A percentile compares a stretch with the other conserved stretches of the same genome.
Conservation (phyloP, 2,888 invertebrate species). For the Carterocephalus palaemon region DNA sequence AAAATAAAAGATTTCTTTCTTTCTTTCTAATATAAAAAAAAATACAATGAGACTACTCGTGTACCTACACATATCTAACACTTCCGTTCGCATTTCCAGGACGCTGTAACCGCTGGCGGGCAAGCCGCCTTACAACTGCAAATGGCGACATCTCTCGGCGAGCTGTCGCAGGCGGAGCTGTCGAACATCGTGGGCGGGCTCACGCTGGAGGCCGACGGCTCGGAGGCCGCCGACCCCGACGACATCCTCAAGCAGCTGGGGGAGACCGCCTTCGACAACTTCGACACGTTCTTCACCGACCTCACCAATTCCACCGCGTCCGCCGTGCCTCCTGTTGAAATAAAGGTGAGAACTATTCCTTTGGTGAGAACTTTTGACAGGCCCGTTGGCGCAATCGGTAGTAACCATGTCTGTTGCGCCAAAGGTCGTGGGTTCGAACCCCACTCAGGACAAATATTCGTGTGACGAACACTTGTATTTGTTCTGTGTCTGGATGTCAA, state of each 20-base stretch:
- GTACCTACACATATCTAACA: neutral
- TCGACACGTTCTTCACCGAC: conserved; percentile 90
- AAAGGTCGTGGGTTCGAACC: too few relatives aligned
- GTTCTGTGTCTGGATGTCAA: too few relatives aligned
- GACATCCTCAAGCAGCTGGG: conserved; percentile 90
- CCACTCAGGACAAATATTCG: too few relatives aligned
- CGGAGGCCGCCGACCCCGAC: conserved; percentile 81
- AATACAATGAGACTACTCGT: neutral
- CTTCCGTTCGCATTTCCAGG: conserved; percentile 62
- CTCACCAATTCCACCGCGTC: conserved; percentile 85
- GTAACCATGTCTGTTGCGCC: too few relatives aligned
- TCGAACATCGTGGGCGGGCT: conserved; percentile 82
- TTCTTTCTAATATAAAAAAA: neutral
- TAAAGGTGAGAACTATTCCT: conserved; percentile 83
- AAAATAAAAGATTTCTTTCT: too few relatives aligned
- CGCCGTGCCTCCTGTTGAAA: conserved; percentile 77
- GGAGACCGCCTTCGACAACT: conserved; percentile 89
- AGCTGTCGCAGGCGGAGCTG: conserved; percentile 85
- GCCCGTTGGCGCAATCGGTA: too few relatives aligned
- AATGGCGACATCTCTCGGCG: conserved; percentile 80
- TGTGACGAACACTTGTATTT: too few relatives aligned
- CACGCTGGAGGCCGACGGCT: conserved; percentile 68
- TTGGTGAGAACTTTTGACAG: too few relatives aligned
- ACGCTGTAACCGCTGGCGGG: conserved; percentile 80
- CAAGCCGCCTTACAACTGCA: conserved; percentile 70